Evolutionary conservation across 2,888 invertebrate genomes (phyloP).

Genomic region (Pheosia tremula): DNA sequence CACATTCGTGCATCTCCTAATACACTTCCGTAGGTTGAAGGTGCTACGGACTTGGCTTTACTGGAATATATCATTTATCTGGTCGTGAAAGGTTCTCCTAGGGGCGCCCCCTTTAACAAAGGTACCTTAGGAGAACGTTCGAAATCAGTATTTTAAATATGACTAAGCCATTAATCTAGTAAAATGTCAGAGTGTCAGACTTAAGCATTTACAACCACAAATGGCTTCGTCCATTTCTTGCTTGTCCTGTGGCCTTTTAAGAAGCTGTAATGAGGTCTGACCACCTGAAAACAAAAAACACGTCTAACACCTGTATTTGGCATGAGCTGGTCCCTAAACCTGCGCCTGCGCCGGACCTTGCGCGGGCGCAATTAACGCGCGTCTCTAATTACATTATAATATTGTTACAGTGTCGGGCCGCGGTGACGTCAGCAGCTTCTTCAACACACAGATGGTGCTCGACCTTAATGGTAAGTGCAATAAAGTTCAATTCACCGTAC

Average conservation of each 20-base stretch:
- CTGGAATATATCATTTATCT: no score
- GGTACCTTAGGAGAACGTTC: no score
- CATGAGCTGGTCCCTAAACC: not conserved
- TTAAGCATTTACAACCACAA: not conserved
- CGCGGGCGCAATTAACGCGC: conserved; percentile 29
- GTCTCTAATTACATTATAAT: conserved; percentile 48
- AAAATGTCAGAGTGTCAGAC: not conserved
- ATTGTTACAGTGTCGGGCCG: conserved; percentile 79
- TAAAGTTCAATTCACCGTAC: conserved; percentile 26
- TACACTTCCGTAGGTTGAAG: no score
- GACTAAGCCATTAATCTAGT: no score
- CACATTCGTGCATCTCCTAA: no score
- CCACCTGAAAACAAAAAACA: not conserved
- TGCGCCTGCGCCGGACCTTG: conserved; percentile 6
- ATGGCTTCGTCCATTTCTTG: not conserved
- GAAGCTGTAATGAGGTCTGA: not conserved
- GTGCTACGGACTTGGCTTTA: no score
- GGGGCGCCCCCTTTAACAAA: no score
- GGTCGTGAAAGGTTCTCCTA: no score
- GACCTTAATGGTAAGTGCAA: conserved; percentile 76
- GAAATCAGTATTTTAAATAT: no score
- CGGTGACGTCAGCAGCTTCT: conserved; percentile 78
- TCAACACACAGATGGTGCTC: conserved; percentile 81
- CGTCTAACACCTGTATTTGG: not conserved
- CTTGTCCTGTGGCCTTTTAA: no score